Evolutionary conservation across 2,888 invertebrate species (phyloP).

Genomic region (Cyrtodaria siliqua): DNA sequence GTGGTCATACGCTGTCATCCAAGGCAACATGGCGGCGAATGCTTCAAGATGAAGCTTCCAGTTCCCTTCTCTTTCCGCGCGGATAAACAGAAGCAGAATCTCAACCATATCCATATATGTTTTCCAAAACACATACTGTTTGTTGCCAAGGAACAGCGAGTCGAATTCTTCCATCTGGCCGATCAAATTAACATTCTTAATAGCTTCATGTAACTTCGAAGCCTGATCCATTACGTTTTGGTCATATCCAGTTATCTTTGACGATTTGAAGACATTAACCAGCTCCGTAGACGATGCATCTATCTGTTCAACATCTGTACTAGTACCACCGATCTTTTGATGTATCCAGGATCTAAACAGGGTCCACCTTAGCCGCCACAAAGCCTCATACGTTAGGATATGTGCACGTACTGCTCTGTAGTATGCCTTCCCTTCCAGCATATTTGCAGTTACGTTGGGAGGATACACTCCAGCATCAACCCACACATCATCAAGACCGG

Average conservation of each 20-base stretch:
- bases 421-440: conserved; percentile 33
- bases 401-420: conserved; percentile 31
- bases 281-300: not conserved
- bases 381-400: conserved; percentile 20
- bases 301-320: not conserved
- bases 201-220: too few species aligned
- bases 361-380: conserved; percentile 19
- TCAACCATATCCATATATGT: not conserved
- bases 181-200: not conserved
- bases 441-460: conserved; percentile 13
- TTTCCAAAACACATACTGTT: conserved; percentile 24
- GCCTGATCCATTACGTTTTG: not conserved
- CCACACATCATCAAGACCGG: conserved; percentile 37
- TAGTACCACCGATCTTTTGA: not conserved
- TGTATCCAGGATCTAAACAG: conserved; percentile 9
- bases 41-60: too few species aligned
- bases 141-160: not conserved
- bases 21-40: too few species aligned
- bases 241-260: not conserved
- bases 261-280: conserved; percentile 1
- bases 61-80: conserved; percentile 45
- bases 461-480: conserved; percentile 28
- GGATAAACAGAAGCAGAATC: conserved; percentile 33
- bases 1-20: too few species aligned
- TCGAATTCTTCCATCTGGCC: conserved; percentile 9